Percentiles rank a stretch among this genome's conserved stretches.
phyloP scores from a whole-genome alignment of 2,888 invertebrate species.

The Megalurothrips usitatus region DNA sequence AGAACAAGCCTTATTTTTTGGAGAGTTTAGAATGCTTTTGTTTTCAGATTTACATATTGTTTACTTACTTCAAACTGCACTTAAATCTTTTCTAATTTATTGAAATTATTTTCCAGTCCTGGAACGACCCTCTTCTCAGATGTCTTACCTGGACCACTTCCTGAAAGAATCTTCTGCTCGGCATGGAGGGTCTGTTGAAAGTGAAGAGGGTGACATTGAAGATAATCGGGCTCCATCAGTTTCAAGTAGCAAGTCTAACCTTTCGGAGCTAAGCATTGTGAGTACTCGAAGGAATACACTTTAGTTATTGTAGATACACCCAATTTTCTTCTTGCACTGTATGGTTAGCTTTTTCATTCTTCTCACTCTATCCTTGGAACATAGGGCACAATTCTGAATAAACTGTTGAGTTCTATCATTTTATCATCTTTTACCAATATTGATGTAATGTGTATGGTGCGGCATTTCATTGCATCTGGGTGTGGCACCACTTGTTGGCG shows the following conservation, averaged over 20 bases:
- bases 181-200: slow-evolving; percentile 58
- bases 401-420: neutral
- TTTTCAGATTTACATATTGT: slow-evolving; percentile 27
- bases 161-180: slow-evolving; percentile 62
- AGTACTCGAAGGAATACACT: slow-evolving; percentile 44
- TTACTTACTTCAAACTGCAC: slow-evolving; percentile 28
- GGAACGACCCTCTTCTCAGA: slow-evolving; percentile 84
- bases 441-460: neutral
- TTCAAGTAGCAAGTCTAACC: slow-evolving; percentile 76
- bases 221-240: slow-evolving; percentile 71
- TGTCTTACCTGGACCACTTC: slow-evolving; percentile 88
- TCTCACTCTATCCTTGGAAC: neutral
- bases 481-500: neutral
- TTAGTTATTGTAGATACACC: neutral
- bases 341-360: slow-evolving; percentile 26
- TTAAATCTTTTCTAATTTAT: slow-evolving; percentile 19
- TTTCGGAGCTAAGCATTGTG: slow-evolving; percentile 76
- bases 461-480: neutral
- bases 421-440: neutral
- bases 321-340: neutral
- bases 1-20: neutral
- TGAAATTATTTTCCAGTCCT: slow-evolving; percentile 58
- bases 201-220: slow-evolving; percentile 70
- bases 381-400: no score
- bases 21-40: slow-evolving; percentile 11